Evolutionary conservation across 2,888 invertebrate genomes (phyloP), one percentile per base, ranked within the genome.

Genomic region (Lampropteryx suffumata): DNA sequence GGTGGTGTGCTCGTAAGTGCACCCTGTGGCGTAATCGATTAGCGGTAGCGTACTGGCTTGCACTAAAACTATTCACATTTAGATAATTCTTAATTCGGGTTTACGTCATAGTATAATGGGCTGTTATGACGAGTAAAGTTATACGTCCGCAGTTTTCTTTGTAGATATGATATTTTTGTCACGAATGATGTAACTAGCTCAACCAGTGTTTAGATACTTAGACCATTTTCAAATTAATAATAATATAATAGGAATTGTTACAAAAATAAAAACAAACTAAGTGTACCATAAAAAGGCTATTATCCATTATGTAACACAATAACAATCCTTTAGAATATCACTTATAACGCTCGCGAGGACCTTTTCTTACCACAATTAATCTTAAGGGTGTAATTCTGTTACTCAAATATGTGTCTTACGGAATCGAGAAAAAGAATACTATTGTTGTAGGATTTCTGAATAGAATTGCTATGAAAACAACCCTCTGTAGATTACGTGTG

Each of bases 261-360:
- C 33, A 39, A 42, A 24, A 35, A n/a, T n/a, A 51, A 52, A 51
- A 55, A 54, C 53, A 47, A 55, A 47, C 42, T 39, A 26, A 47
- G 37, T 11, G 14, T 26, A 28, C 51, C 51, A 52, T 61, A 58
- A 55, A 57, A 61, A 49, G 29, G 12, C 46, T 43, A 47, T 47
- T 41, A 50, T 12, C 48, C 52, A 47, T 52, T 46, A 60, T 43
- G 50, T 57, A 45, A 56, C 55, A 51, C 42, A 58, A 58, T 58
- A 58, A 58, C 58, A 51, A 51, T 54, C 46, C 49, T 58, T 56
- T 59, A 61, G 48, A 60, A 57, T 57, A 54, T 50, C 47, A 44
- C 52, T 30, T 49, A 49, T 50, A 53, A 47, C 40, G 36, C 52
- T 54, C 44, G 34, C 42, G 48, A 50, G 55, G 50, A 53, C 60